Conservation (phyloP, 1,140 invertebrate species). For the Meloidogyne chitwoodi region DNA sequence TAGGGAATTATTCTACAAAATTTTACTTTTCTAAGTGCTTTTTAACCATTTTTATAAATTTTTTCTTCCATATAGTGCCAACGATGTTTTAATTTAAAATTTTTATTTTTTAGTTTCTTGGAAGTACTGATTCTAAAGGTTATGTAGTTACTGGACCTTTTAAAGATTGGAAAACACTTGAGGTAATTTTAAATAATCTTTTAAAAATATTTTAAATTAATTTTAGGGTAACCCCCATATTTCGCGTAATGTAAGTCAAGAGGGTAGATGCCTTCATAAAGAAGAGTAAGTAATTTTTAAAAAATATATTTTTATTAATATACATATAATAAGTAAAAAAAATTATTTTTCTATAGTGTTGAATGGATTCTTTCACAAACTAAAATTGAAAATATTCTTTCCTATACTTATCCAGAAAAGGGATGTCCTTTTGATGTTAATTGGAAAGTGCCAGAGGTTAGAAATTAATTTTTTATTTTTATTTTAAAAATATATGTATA, state of each 20-base stretch:
- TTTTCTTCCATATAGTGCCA: no score
- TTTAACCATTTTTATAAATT: no score
- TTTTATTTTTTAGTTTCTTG: slow-evolving; percentile 43
- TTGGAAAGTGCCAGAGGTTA: slow-evolving; percentile 3
- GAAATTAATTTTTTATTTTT: neutral
- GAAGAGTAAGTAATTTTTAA: neutral
- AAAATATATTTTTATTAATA: neutral
- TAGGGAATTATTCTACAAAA: no score
- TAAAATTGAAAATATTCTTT: neutral
- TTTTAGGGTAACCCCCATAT: slow-evolving; percentile 38
- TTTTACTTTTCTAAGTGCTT: no score
- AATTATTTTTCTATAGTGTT: neutral
- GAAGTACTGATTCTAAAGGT: slow-evolving; percentile 48
- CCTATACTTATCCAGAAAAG: neutral
- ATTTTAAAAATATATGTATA: no score
- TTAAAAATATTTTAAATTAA: neutral
- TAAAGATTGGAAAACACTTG: slow-evolving; percentile 33
- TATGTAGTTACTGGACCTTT: slow-evolving; percentile 33
- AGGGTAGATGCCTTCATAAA: slow-evolving; percentile 41
- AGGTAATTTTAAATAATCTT: slow-evolving; percentile 23
- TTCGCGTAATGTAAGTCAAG: slow-evolving; percentile 28
- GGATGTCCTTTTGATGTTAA: neutral
- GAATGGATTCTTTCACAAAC: neutral
- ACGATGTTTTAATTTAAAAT: no score
- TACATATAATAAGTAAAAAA: no score